Conservation (phyloP, 2,797 vertebrate species). For the Poecilia wingei region DNA sequence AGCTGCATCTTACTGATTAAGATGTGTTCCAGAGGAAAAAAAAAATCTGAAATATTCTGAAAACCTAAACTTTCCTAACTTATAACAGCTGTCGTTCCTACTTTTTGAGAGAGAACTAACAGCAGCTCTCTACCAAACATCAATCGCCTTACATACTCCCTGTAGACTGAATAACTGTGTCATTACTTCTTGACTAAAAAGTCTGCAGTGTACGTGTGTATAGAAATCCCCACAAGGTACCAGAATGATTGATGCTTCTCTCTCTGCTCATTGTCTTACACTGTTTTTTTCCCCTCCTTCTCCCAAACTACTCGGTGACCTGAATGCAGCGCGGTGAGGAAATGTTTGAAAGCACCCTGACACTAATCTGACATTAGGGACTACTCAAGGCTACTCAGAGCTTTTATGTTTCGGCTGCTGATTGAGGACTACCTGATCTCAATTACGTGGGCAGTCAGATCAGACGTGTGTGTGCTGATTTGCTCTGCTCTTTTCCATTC, state of each 20-base stretch:
- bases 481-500: background rate
- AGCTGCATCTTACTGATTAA: background rate
- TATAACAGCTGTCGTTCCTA: slow-evolving; percentile 14
- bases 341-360: slow-evolving; percentile 27
- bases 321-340: slow-evolving; percentile 36
- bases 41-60: background rate
- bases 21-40: slow-evolving; percentile 1
- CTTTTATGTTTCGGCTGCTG: slow-evolving; percentile 18
- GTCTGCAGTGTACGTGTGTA: slow-evolving; percentile 25
- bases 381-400: slow-evolving; percentile 13
- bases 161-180: slow-evolving; percentile 18
- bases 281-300: background rate
- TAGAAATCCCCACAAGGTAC: slow-evolving; percentile 41
- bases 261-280: slow-evolving; percentile 38
- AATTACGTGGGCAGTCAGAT: slow-evolving; percentile 36
- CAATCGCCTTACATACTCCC: slow-evolving; percentile 17
- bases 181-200: slow-evolving; percentile 37
- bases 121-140: slow-evolving; percentile 5
- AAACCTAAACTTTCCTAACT: background rate
- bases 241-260: slow-evolving; percentile 49
- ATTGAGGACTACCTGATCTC: slow-evolving; percentile 46
- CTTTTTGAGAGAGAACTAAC: slow-evolving; percentile 13
- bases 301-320: slow-evolving; percentile 33
- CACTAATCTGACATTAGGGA: slow-evolving; percentile 53
- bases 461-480: slow-evolving; percentile 34